Percentiles rank a stretch among this genome's conserved stretches.
These are phyloP conservation scores for Vanessa tameamea DNA, from an alignment of 1,140 invertebrate genomes.

Conservation along the genomic window DNA sequence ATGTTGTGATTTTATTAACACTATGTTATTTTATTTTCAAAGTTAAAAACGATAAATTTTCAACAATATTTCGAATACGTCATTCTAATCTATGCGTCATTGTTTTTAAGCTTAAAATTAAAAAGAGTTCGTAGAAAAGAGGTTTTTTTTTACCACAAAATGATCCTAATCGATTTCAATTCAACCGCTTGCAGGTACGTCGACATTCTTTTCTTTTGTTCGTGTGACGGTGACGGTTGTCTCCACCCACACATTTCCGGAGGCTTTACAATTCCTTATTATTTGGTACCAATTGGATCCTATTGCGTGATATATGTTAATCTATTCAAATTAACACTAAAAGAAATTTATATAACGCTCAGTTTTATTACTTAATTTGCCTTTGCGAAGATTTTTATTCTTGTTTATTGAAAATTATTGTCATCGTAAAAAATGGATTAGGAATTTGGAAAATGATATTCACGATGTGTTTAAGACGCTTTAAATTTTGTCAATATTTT, in stretches of 20 bases:
- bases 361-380: conserved; percentile 26
- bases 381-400: conserved; percentile 12
- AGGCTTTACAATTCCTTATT: conserved; percentile 41
- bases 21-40: too few species aligned
- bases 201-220: conserved; percentile 64
- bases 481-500: too few species aligned
- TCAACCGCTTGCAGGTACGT: conserved; percentile 23
- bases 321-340: conserved; percentile 36
- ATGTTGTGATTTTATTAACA: too few species aligned
- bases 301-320: conserved; percentile 32
- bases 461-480: not conserved
- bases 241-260: conserved; percentile 63
- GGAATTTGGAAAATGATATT: not conserved
- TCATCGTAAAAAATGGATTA: conserved; percentile 4
- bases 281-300: conserved; percentile 29
- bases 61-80: too few species aligned
- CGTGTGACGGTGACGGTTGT: conserved; percentile 35
- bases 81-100: not conserved
- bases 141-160: conserved; percentile 36
- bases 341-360: conserved; percentile 4
- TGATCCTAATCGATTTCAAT: conserved; percentile 34
- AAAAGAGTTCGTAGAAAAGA: conserved; percentile 14
- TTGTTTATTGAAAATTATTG: conserved; percentile 3
- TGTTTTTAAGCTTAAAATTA: conserved; percentile 6
- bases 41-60: too few species aligned